Conservation (phyloP, 2,888 invertebrate genomes). For the Lydus trimaculatus region DNA sequence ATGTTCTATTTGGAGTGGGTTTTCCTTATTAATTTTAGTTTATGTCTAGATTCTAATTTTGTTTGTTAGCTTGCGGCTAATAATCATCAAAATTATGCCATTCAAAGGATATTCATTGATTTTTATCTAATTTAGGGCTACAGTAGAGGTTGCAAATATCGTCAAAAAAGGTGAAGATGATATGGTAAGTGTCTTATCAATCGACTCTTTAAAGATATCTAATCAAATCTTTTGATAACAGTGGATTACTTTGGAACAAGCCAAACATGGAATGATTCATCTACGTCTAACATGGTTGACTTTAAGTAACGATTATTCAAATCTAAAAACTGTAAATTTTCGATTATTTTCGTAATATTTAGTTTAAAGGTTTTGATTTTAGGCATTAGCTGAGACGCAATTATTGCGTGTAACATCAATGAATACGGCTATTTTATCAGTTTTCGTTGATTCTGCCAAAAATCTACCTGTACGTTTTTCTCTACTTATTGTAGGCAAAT, state of each 20-base stretch:
- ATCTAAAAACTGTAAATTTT: constrained; percentile 75
- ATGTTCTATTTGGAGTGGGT: not conserved
- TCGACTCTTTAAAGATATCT: not conserved
- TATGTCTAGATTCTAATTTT: not conserved
- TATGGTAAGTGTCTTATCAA: constrained; percentile 65
- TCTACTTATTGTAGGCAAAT: not conserved
- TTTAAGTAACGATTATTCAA: constrained; percentile 73
- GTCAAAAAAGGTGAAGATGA: constrained; percentile 76
- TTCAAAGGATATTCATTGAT: not conserved
- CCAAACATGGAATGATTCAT: constrained; percentile 94
- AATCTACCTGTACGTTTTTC: constrained; percentile 83
- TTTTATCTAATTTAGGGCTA: constrained; percentile 66
- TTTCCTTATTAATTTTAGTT: not conserved
- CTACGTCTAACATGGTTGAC: constrained; percentile 89
- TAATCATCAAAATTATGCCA: not conserved
- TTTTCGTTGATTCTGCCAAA: constrained; percentile 92
- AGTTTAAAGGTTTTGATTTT: constrained; percentile 28
- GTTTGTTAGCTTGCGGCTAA: not conserved
- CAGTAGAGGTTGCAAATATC: constrained; percentile 74
- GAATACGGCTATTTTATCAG: constrained; percentile 80
- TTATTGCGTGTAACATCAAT: constrained; percentile 76
- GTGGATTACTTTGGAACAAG: constrained; percentile 96
- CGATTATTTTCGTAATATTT: not conserved
- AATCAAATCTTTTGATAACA: constrained; percentile 57
- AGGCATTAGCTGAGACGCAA: constrained; percentile 80